A percentile compares a stretch with the other conserved stretches of the same genome.
Evolutionary conservation across 2,797 vertebrate species (phyloP).

Genomic region (Mionectes olivaceus): DNA sequence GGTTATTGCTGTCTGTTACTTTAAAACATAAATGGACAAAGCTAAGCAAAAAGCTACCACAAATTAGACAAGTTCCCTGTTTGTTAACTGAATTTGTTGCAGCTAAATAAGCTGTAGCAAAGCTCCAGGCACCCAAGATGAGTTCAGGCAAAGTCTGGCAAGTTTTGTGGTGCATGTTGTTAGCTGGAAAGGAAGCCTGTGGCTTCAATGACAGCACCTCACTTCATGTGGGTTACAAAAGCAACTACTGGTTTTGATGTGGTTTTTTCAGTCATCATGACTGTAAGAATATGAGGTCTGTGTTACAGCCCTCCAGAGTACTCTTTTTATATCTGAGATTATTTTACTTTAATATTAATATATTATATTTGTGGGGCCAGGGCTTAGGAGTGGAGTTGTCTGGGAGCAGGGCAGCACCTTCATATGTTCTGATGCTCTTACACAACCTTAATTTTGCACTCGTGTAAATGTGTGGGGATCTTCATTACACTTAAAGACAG

Average conservation of each 20-base stretch:
- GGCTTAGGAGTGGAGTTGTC: background rate
- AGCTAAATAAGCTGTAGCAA: background rate
- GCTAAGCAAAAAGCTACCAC: background rate
- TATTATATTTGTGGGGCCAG: background rate
- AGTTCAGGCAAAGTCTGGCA: background rate
- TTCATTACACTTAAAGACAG: background rate
- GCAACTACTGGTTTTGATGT: background rate
- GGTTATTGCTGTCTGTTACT: background rate
- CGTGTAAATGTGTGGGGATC: background rate
- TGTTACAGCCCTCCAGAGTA: background rate
- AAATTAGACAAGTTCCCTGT: background rate
- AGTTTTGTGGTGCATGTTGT: background rate
- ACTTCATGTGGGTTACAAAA: background rate
- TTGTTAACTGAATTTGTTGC: background rate
- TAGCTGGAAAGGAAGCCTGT: background rate
- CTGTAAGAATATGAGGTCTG: background rate
- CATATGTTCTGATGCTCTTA: background rate
- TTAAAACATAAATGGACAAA: background rate
- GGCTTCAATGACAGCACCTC: background rate
- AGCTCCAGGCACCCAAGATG: background rate
- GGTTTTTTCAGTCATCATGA: background rate
- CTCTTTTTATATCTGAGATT: background rate
- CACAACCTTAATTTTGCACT: background rate
- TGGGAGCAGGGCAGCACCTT: background rate
- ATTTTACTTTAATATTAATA: background rate